Evolutionary conservation across 2,113 vertebrate genomes (phyloP), one percentile per base, ranked within the genome.

Genomic region (Platycercus adscitus): DNA sequence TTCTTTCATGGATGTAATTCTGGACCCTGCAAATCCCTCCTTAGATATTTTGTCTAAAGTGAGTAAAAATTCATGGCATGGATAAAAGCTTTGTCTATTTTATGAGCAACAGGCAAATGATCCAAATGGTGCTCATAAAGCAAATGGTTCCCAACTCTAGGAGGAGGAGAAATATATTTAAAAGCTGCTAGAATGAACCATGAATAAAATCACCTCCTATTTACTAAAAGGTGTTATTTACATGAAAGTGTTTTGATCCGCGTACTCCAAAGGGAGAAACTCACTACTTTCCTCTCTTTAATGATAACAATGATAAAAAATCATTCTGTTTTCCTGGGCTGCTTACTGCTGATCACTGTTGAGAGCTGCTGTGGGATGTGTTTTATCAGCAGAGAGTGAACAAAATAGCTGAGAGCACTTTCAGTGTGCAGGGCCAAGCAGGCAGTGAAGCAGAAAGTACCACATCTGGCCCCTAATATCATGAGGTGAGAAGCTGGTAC

Each of bases 31-130:
- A 97, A 96, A 96, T 97, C 89, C 93, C 96, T 97, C 94, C 95
- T 97, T 95, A 96, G 96, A 92, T 95, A 96, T 96, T 97, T 93
- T 97, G 73, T 93, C 90, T 93, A 96, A 96, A 97, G 96, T 97
- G 89, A 97, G 89, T 97, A 94, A 95, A 95, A 96, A 93, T 97
- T 97, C 81, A 95, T 94, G 77, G 88, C 87, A 95, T 84, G 91
- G 87, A 93, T 97, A 96, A 97, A 96, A 94, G 93, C 96, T 95
- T 96, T 96, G 92, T 92, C 55, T 85, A 58, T 95, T 97, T 98
- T 97, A 95, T 95, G 91, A 93, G 92, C 93, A 96, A 95, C 84
- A 65, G 75, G 77, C 83, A 97, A 96, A 92, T 97, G 92, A 52
- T 97, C 92, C 82, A 96, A 97, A 86, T 95, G 68, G 28, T 97